These are phyloP conservation scores for Sylvicola cinctus DNA, from an alignment of 2,888 invertebrate species.

Conservation along the genomic window DNA sequence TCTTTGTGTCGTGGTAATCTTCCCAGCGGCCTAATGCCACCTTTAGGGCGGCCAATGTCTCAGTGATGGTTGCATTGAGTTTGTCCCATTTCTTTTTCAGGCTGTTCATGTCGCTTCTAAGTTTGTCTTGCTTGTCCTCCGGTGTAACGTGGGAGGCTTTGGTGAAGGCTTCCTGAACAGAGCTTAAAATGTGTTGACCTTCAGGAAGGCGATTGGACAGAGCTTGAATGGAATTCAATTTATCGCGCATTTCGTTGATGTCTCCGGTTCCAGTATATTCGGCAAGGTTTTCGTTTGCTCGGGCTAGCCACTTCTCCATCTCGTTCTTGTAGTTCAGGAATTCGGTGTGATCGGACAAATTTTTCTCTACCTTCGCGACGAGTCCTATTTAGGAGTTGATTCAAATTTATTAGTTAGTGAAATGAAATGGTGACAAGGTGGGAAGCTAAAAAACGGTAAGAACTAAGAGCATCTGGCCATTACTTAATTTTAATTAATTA, in stretches of 20 bases:
- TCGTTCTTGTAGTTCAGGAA: constrained; percentile 72
- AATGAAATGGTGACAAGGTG: too few species aligned
- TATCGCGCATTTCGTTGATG: constrained; percentile 51
- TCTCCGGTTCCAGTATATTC: constrained; percentile 69
- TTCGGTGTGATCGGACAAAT: constrained; percentile 76
- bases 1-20: constrained; percentile 61
- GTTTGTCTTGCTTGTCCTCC: constrained; percentile 54
- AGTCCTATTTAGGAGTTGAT: constrained; percentile 29
- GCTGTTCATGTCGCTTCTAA: constrained; percentile 54
- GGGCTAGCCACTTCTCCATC: constrained; percentile 63
- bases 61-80: constrained; percentile 69
- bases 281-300: constrained; percentile 60
- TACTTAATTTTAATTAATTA: neutral
- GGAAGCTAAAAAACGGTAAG: neutral
- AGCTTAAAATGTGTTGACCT: constrained; percentile 67
- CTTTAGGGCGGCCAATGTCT: constrained; percentile 68
- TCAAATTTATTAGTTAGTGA: neutral
- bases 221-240: constrained; percentile 50
- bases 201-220: constrained; percentile 53
- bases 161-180: constrained; percentile 64
- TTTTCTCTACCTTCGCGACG: constrained; percentile 73
- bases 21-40: constrained; percentile 69
- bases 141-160: constrained; percentile 67
- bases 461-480: neutral
- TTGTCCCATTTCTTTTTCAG: constrained; percentile 77